Evolutionary conservation across 2,797 vertebrate genomes (phyloP).

Genomic region (Sebastes aleutianus): DNA sequence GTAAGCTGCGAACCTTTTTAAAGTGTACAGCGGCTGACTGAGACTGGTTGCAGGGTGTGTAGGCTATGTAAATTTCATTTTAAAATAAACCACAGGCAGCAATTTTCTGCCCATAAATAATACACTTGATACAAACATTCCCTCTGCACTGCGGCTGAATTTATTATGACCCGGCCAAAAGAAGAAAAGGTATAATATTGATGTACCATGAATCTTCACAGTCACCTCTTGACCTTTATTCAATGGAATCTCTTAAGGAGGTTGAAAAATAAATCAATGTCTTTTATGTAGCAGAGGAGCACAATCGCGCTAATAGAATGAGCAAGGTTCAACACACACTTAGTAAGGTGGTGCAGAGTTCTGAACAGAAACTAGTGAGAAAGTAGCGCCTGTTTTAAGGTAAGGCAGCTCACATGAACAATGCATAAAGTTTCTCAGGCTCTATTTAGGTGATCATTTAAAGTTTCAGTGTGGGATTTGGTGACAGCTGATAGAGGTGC

Average conservation of each 20-base stretch:
- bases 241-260: constrained; percentile 54
- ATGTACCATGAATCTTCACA: constrained; percentile 65
- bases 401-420: background rate
- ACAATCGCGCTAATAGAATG: background rate
- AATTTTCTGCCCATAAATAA: constrained; percentile 77
- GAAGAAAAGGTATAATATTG: constrained; percentile 53
- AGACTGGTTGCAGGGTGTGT: constrained; percentile 30
- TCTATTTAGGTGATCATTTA: background rate
- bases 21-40: constrained; percentile 21
- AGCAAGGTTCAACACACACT: constrained; percentile 1
- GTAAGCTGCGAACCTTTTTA: constrained; percentile 24
- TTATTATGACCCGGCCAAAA: constrained; percentile 67
- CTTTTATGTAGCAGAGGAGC: constrained; percentile 37
- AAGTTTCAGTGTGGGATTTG: background rate
- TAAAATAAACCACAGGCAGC: constrained; percentile 75
- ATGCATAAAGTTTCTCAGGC: background rate
- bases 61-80: constrained; percentile 64
- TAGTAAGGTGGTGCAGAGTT: background rate
- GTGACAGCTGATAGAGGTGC: background rate
- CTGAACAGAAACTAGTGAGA: background rate
- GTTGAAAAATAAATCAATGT: constrained; percentile 53
- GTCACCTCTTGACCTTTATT: constrained; percentile 66
- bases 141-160: constrained; percentile 73
- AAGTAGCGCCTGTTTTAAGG: background rate
- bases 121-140: constrained; percentile 72